These are phyloP conservation scores for Manacus vitellinus DNA, from an alignment of 2,113 vertebrate genomes.

Conservation along the genomic window DNA sequence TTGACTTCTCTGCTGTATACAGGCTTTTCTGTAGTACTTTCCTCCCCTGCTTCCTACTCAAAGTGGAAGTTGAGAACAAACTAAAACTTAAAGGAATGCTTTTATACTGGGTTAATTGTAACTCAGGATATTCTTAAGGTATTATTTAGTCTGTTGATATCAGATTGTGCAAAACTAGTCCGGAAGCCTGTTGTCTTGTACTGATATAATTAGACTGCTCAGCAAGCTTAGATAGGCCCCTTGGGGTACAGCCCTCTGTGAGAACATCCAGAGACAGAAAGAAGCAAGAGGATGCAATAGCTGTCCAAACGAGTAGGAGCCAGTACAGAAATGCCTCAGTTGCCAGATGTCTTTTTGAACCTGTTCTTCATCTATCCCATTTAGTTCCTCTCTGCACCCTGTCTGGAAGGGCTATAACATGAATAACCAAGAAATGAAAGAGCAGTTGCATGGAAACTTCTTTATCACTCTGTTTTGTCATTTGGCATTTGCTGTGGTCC, in stretches of 20 bases:
- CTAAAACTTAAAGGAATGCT: background rate
- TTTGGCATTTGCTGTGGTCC: background rate
- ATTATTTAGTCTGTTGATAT: background rate
- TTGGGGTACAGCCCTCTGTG: background rate
- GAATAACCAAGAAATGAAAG: background rate
- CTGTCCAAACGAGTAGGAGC: background rate
- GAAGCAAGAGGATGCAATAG: background rate
- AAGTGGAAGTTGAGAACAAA: background rate
- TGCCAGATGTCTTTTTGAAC: background rate
- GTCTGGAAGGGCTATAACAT: background rate
- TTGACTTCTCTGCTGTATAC: background rate
- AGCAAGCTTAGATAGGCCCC: background rate
- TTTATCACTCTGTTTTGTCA: background rate
- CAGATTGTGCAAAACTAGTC: background rate
- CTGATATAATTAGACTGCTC: background rate
- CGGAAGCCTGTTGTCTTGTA: background rate
- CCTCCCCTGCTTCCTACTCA: background rate
- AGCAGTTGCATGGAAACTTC: background rate
- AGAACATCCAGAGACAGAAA: background rate
- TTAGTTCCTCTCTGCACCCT: background rate
- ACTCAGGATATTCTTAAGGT: background rate
- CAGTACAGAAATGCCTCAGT: background rate
- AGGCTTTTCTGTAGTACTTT: background rate
- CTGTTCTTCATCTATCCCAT: background rate
- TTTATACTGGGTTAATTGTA: background rate